Evolutionary conservation across 2,113 vertebrate genomes (phyloP).

Genomic region (Mesoclemmys tuberculata): DNA sequence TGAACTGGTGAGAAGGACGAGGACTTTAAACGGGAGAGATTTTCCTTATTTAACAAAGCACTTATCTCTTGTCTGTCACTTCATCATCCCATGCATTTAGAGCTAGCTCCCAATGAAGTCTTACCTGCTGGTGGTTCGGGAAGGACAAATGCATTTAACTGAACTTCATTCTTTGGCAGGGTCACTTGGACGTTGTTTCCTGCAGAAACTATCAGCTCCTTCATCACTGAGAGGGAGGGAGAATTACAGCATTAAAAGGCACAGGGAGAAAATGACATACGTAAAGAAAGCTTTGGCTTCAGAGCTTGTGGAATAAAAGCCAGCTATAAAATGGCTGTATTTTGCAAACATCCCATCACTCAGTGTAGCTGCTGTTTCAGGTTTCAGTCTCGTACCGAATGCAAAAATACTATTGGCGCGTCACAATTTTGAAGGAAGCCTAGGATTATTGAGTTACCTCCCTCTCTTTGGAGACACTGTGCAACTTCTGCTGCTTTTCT

Average conservation of each 20-base stretch:
- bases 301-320: neutral
- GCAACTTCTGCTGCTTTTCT: neutral
- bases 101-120: neutral
- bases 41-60: neutral
- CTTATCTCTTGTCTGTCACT: neutral
- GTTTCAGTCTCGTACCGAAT: neutral
- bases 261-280: neutral
- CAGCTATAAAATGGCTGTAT: neutral
- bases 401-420: conserved; percentile 5
- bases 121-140: conserved; percentile 85
- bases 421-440: conserved; percentile 25
- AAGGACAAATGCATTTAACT: conserved; percentile 92
- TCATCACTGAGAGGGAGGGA: conserved; percentile 76
- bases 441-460: conserved; percentile 11
- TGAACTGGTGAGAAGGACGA: neutral
- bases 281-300: neutral
- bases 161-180: conserved; percentile 89
- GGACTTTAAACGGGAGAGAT: neutral
- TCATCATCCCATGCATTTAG: neutral
- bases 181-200: conserved; percentile 93
- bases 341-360: neutral
- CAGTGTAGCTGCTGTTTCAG: neutral
- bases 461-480: neutral
- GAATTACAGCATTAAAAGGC: neutral
- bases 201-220: conserved; percentile 94